Base-by-base conservation (phyloP, 2,113 vertebrate genomes). In the Lasiurus borealis region DNA sequence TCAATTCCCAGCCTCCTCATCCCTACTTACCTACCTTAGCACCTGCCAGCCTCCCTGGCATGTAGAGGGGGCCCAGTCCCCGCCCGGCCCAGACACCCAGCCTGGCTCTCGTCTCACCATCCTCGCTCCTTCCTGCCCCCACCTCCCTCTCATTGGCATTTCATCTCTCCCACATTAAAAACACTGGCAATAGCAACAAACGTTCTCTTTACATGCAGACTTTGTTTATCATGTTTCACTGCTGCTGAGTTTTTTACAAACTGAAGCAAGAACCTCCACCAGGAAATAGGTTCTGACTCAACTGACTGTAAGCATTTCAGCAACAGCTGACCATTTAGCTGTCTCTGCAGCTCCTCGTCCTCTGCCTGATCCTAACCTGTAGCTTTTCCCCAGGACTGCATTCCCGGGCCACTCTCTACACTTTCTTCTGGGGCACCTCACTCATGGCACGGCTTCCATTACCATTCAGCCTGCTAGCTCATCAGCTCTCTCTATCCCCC, bases 381-480 rank as follows among this genome's bases (percentile, higher is more conserved):
- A 13, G 12, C 10, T n/a, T 89, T 77, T 68, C 34, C 46, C 21
- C 48, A 8, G 25, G 27, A 57, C 11, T 69, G 50, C 81, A 82
- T 13, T 27, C 3, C 13, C 34, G 3, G 46, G 46, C 57, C 59
- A 62, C 85, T 85, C 69, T 68, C 31, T 59, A 21, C 31, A 68
- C 27, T 1, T 44, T 50, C 82, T 84, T 54, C 23, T 40, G 40
- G n/a, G 57, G 3, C 23, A 31, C 5, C 34, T 31, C 46, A 34
- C 34, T 44, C 29, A 29, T 50, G 1, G 82, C 50, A 23, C 59
- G 59, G 44, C 69, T 23, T 59, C 57, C 57, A 59, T 59, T 59
- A 59, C 2, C 44, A 46, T 19, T 31, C 14, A 13, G 5, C 6
- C 78, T 50, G 0, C 0, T 0, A 3, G 48, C 36, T 10, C 6